Percentiles rank a stretch among this genome's conserved stretches.
phyloP scores from a whole-genome alignment of 1,140 invertebrate genomes.

The Papilio glaucus region DNA sequence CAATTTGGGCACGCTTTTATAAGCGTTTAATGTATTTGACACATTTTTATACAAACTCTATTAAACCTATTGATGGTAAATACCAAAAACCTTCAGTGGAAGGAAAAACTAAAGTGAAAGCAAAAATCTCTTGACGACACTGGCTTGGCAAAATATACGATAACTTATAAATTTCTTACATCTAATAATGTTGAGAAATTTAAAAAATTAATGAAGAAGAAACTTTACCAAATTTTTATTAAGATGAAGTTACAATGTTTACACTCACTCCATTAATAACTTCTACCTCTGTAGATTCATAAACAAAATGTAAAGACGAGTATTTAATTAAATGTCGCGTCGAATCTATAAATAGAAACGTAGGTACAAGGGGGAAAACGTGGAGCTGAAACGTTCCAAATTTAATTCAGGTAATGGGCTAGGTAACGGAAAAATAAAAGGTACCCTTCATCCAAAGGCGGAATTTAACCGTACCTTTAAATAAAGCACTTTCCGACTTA shows the following conservation, averaged over 20 bases:
- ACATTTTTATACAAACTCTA: too few species aligned
- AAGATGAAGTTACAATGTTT: conserved; percentile 3
- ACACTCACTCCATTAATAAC: not conserved
- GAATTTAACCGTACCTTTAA: not conserved
- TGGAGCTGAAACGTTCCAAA: conserved; percentile 1
- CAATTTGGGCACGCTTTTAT: too few species aligned
- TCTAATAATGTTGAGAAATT: too few species aligned
- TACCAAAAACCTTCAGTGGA: too few species aligned
- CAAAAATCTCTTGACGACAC: too few species aligned
- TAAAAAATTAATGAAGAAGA: too few species aligned
- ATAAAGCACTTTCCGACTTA: not conserved
- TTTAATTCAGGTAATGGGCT: conserved; percentile 19
- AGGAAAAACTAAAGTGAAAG: too few species aligned
- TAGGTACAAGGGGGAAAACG: not conserved
- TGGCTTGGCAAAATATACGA: too few species aligned
- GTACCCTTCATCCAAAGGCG: not conserved
- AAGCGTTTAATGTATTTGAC: too few species aligned
- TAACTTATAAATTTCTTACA: too few species aligned
- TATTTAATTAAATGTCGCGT: not conserved
- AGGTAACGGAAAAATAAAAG: not conserved
- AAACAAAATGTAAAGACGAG: not conserved
- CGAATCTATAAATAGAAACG: conserved; percentile 15
- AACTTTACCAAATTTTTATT: not conserved
- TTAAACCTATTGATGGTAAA: too few species aligned
- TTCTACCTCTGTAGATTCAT: not conserved